Conservation (phyloP, 2,113 vertebrate genomes). For the Rhinogobius similis region DNA sequence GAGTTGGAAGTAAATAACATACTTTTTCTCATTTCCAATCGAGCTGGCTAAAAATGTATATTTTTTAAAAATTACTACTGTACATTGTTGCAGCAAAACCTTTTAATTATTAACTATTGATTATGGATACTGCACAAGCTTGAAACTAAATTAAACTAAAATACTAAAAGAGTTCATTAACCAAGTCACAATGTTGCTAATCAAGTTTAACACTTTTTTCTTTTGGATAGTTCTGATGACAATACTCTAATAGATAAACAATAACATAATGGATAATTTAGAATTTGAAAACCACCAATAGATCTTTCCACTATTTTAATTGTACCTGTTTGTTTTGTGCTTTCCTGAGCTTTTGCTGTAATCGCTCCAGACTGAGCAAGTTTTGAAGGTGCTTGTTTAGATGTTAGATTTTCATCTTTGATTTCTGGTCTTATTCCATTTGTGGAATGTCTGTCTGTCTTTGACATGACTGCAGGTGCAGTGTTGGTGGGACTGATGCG, state of each 20-base stretch:
- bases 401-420: conserved; percentile 8
- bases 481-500: conserved; percentile 41
- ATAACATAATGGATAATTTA: too few relatives aligned
- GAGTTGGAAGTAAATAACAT: too few relatives aligned
- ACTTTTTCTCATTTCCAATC: too few relatives aligned
- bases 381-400: conserved; percentile 7
- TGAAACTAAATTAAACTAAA: too few relatives aligned
- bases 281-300: too few relatives aligned
- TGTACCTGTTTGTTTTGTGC: conserved; percentile 11
- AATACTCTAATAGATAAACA: neutral
- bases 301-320: conserved; percentile 17
- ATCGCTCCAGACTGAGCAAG: neutral
- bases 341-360: conserved; percentile 23
- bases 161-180: neutral
- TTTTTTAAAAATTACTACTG: too few relatives aligned
- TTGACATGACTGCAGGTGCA: conserved; percentile 18
- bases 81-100: too few relatives aligned
- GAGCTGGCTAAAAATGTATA: too few relatives aligned
- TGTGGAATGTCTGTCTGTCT: conserved; percentile 29
- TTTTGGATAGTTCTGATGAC: neutral
- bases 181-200: neutral
- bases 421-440: conserved; percentile 2
- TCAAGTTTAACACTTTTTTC: neutral
- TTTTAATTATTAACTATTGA: too few relatives aligned
- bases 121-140: too few relatives aligned